Evolutionary conservation across 2,888 invertebrate genomes (phyloP).

Genomic region (Callosobruchus maculatus): DNA sequence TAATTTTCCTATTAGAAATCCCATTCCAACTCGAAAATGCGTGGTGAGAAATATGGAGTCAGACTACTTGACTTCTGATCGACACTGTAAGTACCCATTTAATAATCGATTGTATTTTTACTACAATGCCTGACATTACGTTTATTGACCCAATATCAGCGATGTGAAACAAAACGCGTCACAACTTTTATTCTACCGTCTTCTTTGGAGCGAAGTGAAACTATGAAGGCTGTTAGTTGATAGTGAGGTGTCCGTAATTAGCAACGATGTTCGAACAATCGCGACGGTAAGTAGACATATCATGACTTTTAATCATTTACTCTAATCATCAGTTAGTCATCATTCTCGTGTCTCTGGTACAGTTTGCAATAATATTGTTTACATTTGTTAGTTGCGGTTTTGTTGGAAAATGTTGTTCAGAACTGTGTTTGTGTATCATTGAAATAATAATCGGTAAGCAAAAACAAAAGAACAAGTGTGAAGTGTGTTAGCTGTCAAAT

Average conservation of each 20-base stretch:
- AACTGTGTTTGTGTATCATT: background rate
- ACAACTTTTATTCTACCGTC: background rate
- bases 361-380: background rate
- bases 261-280: background rate
- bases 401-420: background rate
- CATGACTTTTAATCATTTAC: background rate
- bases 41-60: too few relatives aligned
- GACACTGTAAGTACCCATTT: background rate
- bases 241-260: background rate
- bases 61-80: background rate
- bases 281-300: background rate
- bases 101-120: background rate
- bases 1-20: too few relatives aligned
- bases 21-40: too few relatives aligned
- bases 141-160: background rate
- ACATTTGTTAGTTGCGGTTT: background rate
- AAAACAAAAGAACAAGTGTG: background rate
- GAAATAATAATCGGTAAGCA: background rate
- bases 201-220: background rate
- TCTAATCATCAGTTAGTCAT: background rate
- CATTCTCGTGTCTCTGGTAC: background rate
- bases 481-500: background rate
- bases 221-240: background rate
- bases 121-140: background rate
- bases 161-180: background rate